These are phyloP conservation scores for Eupithecia subfuscata DNA, from an alignment of 2,888 invertebrate genomes.

Conservation along the genomic window DNA sequence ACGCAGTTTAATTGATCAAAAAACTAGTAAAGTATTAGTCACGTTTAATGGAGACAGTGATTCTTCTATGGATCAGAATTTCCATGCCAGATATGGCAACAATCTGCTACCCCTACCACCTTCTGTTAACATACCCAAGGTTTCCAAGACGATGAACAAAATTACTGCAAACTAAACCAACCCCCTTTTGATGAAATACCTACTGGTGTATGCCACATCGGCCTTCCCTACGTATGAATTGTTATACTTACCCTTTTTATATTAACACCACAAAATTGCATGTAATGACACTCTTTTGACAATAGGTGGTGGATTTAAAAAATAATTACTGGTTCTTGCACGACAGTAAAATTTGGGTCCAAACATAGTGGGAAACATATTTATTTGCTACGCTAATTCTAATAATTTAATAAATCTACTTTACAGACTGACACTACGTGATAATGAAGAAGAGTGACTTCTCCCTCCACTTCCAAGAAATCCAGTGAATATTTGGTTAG, in stretches of 20 bases:
- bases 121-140: slow-evolving; percentile 78
- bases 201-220: slow-evolving; percentile 18
- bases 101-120: slow-evolving; percentile 78
- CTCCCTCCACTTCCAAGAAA: slow-evolving; percentile 31
- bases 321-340: slow-evolving; percentile 14
- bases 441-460: slow-evolving; percentile 40
- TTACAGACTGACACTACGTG: slow-evolving; percentile 62
- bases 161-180: slow-evolving; percentile 46
- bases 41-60: slow-evolving; percentile 59
- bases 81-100: slow-evolving; percentile 80
- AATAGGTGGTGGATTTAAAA: slow-evolving; percentile 6
- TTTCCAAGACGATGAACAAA: slow-evolving; percentile 62
- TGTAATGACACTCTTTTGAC: slow-evolving; percentile 21
- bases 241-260: slow-evolving; percentile 18
- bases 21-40: slow-evolving; percentile 46
- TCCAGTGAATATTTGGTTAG: slow-evolving; percentile 37
- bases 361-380: not conserved
- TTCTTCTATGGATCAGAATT: slow-evolving; percentile 72
- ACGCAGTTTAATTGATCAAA: slow-evolving; percentile 42
- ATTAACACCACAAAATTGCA: slow-evolving; percentile 34
- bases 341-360: slow-evolving; percentile 8
- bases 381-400: not conserved
- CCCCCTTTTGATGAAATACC: slow-evolving; percentile 18
- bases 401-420: slow-evolving; percentile 31
- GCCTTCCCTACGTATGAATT: slow-evolving; percentile 37